phyloP scores from a whole-genome alignment of 1,140 invertebrate species.

The Uloborus diversus region DNA sequence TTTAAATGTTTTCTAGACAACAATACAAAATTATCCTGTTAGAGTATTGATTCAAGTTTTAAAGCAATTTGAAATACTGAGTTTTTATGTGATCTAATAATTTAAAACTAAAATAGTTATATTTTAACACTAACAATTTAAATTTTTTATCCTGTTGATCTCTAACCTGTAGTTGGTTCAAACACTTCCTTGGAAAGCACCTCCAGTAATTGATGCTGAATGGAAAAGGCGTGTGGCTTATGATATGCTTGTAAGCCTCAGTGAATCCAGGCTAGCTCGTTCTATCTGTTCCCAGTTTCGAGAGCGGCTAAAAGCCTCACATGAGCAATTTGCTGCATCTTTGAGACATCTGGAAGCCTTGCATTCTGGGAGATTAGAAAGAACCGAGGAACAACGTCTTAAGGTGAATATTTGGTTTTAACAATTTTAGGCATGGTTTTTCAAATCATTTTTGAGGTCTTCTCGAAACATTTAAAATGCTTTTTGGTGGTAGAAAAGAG shows the following conservation, averaged over 20 bases:
- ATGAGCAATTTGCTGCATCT: conserved; percentile 76
- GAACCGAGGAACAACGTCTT: conserved; percentile 82
- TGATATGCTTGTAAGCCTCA: conserved; percentile 79
- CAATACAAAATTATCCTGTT: no score
- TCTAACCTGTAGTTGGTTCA: conserved; percentile 64
- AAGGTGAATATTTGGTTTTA: conserved; percentile 56
- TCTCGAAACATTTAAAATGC: no score
- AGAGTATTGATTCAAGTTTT: no score
- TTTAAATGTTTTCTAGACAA: no score
- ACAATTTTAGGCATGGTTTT: background rate
- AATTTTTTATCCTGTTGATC: background rate
- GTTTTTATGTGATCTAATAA: no score
- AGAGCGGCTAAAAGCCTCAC: conserved; percentile 72
- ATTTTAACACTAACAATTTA: background rate
- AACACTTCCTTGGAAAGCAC: conserved; percentile 73
- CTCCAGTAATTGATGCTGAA: conserved; percentile 72
- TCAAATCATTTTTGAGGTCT: no score
- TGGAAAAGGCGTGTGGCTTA: conserved; percentile 80
- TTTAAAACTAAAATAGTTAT: background rate
- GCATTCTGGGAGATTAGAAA: conserved; percentile 77
- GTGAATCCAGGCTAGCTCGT: conserved; percentile 76
- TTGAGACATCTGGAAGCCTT: conserved; percentile 74
- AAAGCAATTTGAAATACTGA: no score
- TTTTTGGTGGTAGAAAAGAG: no score
- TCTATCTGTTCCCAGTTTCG: conserved; percentile 78